phyloP scores from a whole-genome alignment of 2,797 vertebrate genomes.

The Sparus aurata region DNA sequence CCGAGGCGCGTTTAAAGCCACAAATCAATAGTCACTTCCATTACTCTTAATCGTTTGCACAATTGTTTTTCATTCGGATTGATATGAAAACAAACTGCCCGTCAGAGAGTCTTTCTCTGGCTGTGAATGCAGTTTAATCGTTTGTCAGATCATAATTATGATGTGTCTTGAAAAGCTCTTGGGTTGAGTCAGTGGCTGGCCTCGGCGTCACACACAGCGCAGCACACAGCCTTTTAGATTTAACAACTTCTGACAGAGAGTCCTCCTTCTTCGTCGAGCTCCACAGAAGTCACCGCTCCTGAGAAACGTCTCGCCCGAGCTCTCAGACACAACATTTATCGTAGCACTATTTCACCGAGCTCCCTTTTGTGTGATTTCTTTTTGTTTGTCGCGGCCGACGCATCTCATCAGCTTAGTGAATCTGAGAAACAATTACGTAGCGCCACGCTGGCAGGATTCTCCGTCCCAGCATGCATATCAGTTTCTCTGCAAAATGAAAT shows the following conservation, averaged over 20 bases:
- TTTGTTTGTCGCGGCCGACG: conserved; percentile 41
- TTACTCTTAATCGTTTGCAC: not conserved
- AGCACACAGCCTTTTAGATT: conserved; percentile 43
- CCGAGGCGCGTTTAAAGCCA: not conserved
- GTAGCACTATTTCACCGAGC: not conserved
- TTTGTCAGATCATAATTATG: conserved; percentile 57
- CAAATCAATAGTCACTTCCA: not conserved
- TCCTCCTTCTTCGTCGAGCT: conserved; percentile 41
- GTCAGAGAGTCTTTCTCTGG: conserved; percentile 7
- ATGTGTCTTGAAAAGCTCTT: conserved; percentile 67
- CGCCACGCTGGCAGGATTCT: conserved; percentile 25
- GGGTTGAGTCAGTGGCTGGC: conserved; percentile 55
- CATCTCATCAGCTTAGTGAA: conserved; percentile 43
- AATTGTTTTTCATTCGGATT: conserved; percentile 4
- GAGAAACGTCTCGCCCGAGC: conserved; percentile 2
- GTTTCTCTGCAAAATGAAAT: conserved; percentile 54
- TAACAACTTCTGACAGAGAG: conserved; percentile 67
- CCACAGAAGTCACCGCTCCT: conserved; percentile 21
- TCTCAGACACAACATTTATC: conserved; percentile 5
- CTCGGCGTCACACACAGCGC: conserved; percentile 34
- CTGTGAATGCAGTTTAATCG: conserved; percentile 43
- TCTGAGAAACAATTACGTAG: conserved; percentile 29
- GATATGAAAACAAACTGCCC: conserved; percentile 4
- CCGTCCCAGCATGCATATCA: conserved; percentile 49
- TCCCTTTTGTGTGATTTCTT: conserved; percentile 28